phyloP scores from a whole-genome alignment of 2,113 vertebrate genomes.

The Cyanoderma ruficeps region DNA sequence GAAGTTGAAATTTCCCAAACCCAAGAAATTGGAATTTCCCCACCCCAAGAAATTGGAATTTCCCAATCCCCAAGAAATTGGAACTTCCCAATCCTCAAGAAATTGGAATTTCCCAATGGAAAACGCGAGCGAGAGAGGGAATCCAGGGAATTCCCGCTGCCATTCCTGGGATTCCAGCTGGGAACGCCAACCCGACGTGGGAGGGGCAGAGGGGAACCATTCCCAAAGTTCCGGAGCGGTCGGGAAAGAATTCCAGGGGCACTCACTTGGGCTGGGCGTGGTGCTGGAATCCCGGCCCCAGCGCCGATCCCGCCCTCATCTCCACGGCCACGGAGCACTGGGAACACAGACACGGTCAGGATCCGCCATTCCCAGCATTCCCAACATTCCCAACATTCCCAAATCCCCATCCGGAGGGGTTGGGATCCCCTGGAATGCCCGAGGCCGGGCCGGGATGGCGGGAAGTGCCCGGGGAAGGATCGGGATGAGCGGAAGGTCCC shows the following conservation, averaged over 20 bases:
- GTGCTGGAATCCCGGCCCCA: slow-evolving; percentile 88
- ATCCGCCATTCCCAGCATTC: accelerated
- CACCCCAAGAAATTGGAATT: too few relatives aligned
- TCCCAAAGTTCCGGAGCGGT: too few relatives aligned
- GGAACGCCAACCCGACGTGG: neutral
- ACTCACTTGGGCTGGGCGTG: slow-evolving; percentile 90
- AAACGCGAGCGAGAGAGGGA: accelerated
- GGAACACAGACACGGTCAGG: neutral
- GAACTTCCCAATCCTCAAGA: too few relatives aligned
- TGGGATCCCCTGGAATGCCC: accelerated
- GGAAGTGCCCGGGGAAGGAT: neutral
- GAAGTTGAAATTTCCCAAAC: neutral
- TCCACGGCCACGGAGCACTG: slow-evolving; percentile 92
- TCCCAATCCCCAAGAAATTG: too few relatives aligned
- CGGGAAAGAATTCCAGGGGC: neutral
- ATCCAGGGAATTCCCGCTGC: neutral
- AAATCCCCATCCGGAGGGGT: neutral
- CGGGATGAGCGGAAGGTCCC: neutral
- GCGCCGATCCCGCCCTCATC: slow-evolving; percentile 89
- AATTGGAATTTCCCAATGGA: neutral
- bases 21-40: too few relatives aligned
- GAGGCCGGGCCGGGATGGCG: accelerated
- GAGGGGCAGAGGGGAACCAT: neutral
- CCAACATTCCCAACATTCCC: neutral
- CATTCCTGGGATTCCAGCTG: accelerated